Percentiles rank a stretch among this genome's conserved stretches.
Evolutionary conservation across 2,888 invertebrate genomes (phyloP).

Genomic region (Congeria kusceri): DNA sequence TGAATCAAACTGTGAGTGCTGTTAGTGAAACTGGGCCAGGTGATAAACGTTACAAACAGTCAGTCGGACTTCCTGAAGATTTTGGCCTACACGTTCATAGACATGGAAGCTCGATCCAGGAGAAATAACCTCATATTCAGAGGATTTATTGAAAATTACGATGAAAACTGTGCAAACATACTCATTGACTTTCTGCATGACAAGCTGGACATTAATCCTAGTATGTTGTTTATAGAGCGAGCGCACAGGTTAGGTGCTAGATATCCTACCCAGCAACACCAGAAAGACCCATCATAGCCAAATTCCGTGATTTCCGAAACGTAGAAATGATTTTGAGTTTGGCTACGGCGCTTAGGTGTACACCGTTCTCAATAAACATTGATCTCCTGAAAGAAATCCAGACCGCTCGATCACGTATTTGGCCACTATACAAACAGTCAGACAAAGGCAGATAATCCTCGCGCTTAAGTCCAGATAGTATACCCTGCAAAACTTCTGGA

Average conservation of each 20-base stretch:
- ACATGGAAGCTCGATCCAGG: conserved; percentile 14
- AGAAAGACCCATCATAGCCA: conserved; percentile 32
- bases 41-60: neutral
- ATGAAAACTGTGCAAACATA: conserved; percentile 9
- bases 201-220: conserved; percentile 18
- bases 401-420: conserved; percentile 19
- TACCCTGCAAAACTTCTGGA: no score
- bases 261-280: neutral
- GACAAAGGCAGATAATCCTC: neutral
- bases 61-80: conserved; percentile 12
- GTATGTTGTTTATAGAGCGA: neutral
- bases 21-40: conserved; percentile 9
- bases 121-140: conserved; percentile 14
- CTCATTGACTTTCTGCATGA: conserved; percentile 7
- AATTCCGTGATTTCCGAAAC: conserved; percentile 30
- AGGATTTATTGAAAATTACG: conserved; percentile 6
- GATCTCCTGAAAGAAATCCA: conserved; percentile 31
- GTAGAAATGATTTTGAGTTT: conserved; percentile 20
- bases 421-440: conserved; percentile 22
- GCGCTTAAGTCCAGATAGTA: no score
- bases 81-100: conserved; percentile 10
- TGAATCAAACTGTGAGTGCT: conserved; percentile 8
- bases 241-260: conserved; percentile 30
- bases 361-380: conserved; percentile 19
- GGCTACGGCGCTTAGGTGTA: conserved; percentile 7